Evolutionary conservation across 2,797 vertebrate species (phyloP).

Genomic region (Sebastes wilsoni): DNA sequence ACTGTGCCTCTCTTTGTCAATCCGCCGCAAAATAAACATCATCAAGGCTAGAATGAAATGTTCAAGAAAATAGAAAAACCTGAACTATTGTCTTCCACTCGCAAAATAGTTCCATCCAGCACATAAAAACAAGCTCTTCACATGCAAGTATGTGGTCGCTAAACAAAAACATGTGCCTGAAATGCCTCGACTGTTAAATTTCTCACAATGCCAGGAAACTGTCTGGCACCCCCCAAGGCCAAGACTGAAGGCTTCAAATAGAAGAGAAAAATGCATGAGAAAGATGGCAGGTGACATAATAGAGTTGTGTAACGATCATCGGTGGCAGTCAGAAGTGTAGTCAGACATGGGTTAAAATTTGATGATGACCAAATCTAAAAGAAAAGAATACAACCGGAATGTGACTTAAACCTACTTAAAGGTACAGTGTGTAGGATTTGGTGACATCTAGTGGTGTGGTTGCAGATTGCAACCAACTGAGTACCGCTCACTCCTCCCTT

Average conservation of each 20-base stretch:
- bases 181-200: conserved; percentile 72
- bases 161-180: conserved; percentile 74
- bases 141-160: conserved; percentile 69
- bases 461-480: no score
- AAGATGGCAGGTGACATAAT: conserved; percentile 37
- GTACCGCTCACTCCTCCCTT: no score
- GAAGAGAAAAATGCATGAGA: conserved; percentile 4
- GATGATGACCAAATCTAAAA: background rate
- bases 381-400: background rate
- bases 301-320: conserved; percentile 21
- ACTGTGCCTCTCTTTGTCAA: conserved; percentile 60
- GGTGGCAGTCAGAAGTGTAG: background rate
- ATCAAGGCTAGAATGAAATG: conserved; percentile 59
- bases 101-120: conserved; percentile 67
- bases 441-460: no score
- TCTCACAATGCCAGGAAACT: conserved; percentile 83
- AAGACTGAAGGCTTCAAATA: conserved; percentile 46
- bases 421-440: no score
- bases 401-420: no score
- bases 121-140: conserved; percentile 74
- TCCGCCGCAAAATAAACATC: conserved; percentile 64
- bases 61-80: conserved; percentile 52
- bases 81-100: conserved; percentile 68
- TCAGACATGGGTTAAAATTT: background rate
- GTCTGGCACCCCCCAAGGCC: conserved; percentile 68